These are phyloP conservation scores for Corticium candelabrum DNA, from an alignment of 37 sponge, comb jelly and placozoan genomes.

Conservation along the genomic window DNA sequence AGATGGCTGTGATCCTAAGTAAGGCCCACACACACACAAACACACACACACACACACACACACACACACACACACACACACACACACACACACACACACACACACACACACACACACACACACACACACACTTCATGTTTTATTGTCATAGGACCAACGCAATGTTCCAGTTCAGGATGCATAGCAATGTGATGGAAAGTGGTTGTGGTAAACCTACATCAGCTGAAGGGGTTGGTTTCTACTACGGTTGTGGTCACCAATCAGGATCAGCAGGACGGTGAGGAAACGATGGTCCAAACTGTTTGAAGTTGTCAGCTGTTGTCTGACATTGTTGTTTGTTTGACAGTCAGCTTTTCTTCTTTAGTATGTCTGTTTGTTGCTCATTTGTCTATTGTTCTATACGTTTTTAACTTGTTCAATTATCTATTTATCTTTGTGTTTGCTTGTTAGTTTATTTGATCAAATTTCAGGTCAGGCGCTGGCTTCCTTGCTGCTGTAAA, in stretches of 20 bases:
- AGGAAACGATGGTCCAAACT: background rate
- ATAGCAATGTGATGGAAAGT: background rate
- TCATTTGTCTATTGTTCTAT: too few species aligned
- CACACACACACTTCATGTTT: background rate
- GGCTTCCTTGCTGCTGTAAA: too few species aligned
- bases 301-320: background rate
- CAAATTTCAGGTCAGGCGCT: too few species aligned
- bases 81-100: background rate
- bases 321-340: background rate
- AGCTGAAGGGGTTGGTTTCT: background rate
- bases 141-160: background rate
- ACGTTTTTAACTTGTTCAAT: too few species aligned
- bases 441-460: too few species aligned
- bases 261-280: background rate
- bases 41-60: background rate
- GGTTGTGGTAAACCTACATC: background rate
- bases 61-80: slow-evolving; percentile 7
- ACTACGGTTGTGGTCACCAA: background rate
- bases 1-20: background rate
- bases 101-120: slow-evolving; percentile 8
- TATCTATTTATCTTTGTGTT: too few species aligned
- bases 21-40: background rate
- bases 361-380: too few species aligned
- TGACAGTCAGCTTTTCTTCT: background rate
- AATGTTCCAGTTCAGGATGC: background rate